These are phyloP conservation scores for Heliothis peltigera DNA, from an alignment of 2,888 invertebrate species.

Conservation along the genomic window DNA sequence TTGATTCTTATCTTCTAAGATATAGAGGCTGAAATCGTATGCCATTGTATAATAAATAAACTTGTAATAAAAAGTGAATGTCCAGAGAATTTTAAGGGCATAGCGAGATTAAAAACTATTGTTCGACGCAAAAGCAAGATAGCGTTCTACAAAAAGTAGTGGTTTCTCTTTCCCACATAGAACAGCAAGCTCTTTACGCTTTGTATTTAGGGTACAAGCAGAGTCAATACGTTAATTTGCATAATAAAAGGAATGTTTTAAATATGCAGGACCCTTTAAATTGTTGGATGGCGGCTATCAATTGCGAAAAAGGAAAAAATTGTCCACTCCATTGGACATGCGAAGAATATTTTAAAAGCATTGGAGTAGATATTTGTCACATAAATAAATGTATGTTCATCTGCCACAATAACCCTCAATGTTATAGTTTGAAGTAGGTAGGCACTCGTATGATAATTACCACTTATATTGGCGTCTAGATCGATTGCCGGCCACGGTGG, in stretches of 20 bases:
- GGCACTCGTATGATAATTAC: no score
- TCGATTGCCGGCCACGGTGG: no score
- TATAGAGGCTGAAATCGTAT: conserved; percentile 10
- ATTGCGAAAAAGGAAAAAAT: conserved; percentile 87
- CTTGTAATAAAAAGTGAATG: conserved; percentile 18
- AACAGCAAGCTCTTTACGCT: conserved; percentile 46
- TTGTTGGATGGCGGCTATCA: conserved; percentile 86
- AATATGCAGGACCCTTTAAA: conserved; percentile 86
- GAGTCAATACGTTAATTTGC: conserved; percentile 88
- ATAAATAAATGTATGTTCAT: not conserved
- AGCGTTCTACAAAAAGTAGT: conserved; percentile 18
- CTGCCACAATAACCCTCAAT: no score
- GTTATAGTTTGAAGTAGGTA: no score
- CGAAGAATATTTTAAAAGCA: conserved; percentile 70
- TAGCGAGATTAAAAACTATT: conserved; percentile 45
- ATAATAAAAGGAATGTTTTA: conserved; percentile 86
- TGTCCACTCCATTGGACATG: conserved; percentile 82
- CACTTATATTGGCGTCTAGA: no score
- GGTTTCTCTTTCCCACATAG: conserved; percentile 34
- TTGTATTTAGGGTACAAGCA: conserved; percentile 50
- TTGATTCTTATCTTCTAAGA: conserved; percentile 7
- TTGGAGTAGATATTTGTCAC: conserved; percentile 62
- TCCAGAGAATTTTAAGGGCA: conserved; percentile 41
- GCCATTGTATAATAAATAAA: conserved; percentile 7
- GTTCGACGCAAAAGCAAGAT: conserved; percentile 36